Percentiles rank a stretch among this genome's conserved stretches.
Evolutionary conservation across 2,797 vertebrate species (phyloP).

Genomic region (Megalops cyprinoides): DNA sequence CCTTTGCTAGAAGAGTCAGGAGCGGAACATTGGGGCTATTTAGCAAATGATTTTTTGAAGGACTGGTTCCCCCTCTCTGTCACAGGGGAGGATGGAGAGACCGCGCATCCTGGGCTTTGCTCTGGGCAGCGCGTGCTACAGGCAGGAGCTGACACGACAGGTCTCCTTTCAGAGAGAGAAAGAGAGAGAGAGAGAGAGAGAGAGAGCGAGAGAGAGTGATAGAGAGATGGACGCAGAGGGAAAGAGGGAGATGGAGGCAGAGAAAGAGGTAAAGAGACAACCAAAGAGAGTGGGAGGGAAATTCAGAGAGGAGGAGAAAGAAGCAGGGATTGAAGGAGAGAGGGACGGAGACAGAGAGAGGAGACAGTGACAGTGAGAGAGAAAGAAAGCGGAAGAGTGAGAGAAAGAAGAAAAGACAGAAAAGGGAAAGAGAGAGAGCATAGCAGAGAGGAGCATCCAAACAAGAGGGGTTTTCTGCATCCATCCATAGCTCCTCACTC

Average conservation of each 20-base stretch:
- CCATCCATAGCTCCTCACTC: not conserved
- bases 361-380: not conserved
- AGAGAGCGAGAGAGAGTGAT: constrained; percentile 22
- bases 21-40: constrained; percentile 62
- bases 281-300: not conserved
- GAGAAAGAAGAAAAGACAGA: constrained; percentile 19
- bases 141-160: constrained; percentile 40
- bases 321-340: constrained; percentile 24
- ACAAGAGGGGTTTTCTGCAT: constrained; percentile 18
- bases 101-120: constrained; percentile 29
- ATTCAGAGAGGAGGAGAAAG: constrained; percentile 21
- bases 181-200: constrained; percentile 11
- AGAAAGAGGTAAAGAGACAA: constrained; percentile 22
- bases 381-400: constrained; percentile 14
- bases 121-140: constrained; percentile 39
- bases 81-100: constrained; percentile 33
- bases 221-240: constrained; percentile 17
- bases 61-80: constrained; percentile 36
- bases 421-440: not conserved
- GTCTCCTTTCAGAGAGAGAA: constrained; percentile 28
- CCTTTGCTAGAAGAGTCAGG: constrained; percentile 73
- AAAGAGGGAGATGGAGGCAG: constrained; percentile 13
- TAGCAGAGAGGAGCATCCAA: constrained; percentile 24
- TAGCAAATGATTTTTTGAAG: constrained; percentile 35
- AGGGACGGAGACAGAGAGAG: constrained; percentile 27